phyloP scores from a whole-genome alignment of 2,888 invertebrate genomes.

The Mimumesa dahlbomi region DNA sequence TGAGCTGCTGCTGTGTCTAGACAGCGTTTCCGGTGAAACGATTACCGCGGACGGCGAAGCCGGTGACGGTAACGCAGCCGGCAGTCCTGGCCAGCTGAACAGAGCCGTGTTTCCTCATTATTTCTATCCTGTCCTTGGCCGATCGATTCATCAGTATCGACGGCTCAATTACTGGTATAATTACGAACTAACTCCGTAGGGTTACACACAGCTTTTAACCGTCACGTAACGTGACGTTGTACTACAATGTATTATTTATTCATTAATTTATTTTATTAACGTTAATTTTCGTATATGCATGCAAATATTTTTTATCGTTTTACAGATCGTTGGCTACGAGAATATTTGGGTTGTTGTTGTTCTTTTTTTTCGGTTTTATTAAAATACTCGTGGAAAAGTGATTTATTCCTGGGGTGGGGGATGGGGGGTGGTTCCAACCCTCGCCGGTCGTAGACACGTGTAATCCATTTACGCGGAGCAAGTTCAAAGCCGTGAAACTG shows the following conservation, averaged over 20 bases:
- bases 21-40: conserved; percentile 88
- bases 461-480: conserved; percentile 3
- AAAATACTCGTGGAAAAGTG: too few relatives aligned
- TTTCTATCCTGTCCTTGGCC: conserved; percentile 39
- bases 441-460: too few relatives aligned
- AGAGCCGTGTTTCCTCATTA: conserved; percentile 52
- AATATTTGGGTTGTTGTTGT: too few relatives aligned
- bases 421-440: too few relatives aligned
- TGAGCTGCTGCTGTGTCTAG: conserved; percentile 85
- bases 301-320: too few relatives aligned
- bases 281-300: too few relatives aligned
- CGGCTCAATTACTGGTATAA: conserved; percentile 41
- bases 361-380: too few relatives aligned
- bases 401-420: too few relatives aligned
- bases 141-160: conserved; percentile 44
- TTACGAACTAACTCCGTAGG: conserved; percentile 14
- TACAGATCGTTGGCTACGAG: too few relatives aligned
- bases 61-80: conserved; percentile 86
- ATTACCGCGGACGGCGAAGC: conserved; percentile 88
- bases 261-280: too few relatives aligned
- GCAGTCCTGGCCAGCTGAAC: conserved; percentile 79
- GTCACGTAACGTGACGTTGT: too few relatives aligned
- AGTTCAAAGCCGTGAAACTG: conserved; percentile 24
- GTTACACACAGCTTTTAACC: conserved; percentile 4
- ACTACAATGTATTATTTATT: too few relatives aligned